These are phyloP conservation scores for Thalpophila matura DNA, from an alignment of 2,888 invertebrate species.

Conservation along the genomic window DNA sequence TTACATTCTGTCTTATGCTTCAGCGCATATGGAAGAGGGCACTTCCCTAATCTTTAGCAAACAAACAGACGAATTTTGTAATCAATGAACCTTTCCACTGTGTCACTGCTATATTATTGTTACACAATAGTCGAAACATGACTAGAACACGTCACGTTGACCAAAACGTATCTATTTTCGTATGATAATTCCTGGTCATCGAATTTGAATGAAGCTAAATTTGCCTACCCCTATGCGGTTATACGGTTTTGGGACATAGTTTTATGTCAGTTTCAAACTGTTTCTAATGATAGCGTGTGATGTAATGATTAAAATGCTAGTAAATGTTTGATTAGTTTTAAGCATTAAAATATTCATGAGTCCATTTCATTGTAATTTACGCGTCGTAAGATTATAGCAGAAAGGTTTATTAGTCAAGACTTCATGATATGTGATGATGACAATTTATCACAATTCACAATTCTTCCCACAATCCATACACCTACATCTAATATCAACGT, in stretches of 20 bases:
- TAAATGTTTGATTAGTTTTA: background rate
- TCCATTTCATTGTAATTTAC: background rate
- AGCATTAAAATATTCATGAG: background rate
- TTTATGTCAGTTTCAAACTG: slow-evolving; percentile 18
- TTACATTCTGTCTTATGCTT: slow-evolving; percentile 21
- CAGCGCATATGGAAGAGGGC: background rate
- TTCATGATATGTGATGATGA: slow-evolving; percentile 31
- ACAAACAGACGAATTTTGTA: slow-evolving; percentile 35
- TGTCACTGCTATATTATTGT: slow-evolving; percentile 12
- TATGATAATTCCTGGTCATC: slow-evolving; percentile 51
- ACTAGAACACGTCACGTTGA: slow-evolving; percentile 35
- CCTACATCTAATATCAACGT: slow-evolving; percentile 22
- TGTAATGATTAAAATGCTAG: background rate
- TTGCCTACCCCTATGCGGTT: slow-evolving; percentile 39
- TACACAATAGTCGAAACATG: slow-evolving; percentile 27
- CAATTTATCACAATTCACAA: slow-evolving; percentile 38
- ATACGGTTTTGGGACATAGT: slow-evolving; percentile 19
- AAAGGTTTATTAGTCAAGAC: background rate
- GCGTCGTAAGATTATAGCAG: background rate
- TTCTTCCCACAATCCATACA: slow-evolving; percentile 40
- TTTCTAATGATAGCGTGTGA: background rate
- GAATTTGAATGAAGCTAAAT: slow-evolving; percentile 57
- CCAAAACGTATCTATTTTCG: slow-evolving; percentile 44
- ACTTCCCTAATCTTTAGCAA: slow-evolving; percentile 34
- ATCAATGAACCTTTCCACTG: slow-evolving; percentile 32